Conservation (phyloP, 2,888 invertebrate genomes). For the Aleiodes alternator region DNA sequence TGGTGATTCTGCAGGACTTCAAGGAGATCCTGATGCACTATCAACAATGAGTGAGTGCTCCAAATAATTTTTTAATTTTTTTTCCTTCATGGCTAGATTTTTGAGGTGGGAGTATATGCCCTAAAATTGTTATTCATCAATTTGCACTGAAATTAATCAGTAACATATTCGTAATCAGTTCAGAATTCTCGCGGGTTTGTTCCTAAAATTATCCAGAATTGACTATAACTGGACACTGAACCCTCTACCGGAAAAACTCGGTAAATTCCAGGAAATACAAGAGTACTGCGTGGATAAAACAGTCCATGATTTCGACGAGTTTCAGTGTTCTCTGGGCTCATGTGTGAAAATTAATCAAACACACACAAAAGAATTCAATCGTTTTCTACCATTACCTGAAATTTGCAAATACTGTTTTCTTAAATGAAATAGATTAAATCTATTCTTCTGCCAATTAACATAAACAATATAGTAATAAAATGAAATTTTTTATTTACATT, state of each 20-base stretch:
- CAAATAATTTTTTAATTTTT: too few species aligned
- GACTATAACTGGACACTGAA: not conserved
- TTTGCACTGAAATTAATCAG: too few species aligned
- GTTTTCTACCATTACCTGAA: not conserved
- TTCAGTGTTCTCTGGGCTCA: conserved; percentile 11
- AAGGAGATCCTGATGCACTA: too few species aligned
- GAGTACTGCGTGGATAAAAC: not conserved
- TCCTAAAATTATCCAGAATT: not conserved
- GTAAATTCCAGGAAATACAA: not conserved
- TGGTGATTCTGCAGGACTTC: too few species aligned
- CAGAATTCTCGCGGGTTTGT: too few species aligned
- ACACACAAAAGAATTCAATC: not conserved
- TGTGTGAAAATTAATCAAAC: conserved; percentile 2
- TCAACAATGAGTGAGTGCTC: too few species aligned
- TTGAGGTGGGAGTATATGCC: too few species aligned
- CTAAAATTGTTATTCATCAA: too few species aligned
- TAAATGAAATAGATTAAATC: not conserved
- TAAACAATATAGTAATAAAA: conserved; percentile 8
- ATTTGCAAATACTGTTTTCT: not conserved
- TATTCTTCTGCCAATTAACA: not conserved
- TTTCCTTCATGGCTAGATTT: too few species aligned
- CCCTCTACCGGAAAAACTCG: not conserved
- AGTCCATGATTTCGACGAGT: conserved; percentile 1
- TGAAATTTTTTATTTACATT: not conserved
- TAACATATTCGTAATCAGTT: too few species aligned